Base-by-base conservation (phyloP, 2,888 invertebrate species). In the Axea sp. region DNA sequence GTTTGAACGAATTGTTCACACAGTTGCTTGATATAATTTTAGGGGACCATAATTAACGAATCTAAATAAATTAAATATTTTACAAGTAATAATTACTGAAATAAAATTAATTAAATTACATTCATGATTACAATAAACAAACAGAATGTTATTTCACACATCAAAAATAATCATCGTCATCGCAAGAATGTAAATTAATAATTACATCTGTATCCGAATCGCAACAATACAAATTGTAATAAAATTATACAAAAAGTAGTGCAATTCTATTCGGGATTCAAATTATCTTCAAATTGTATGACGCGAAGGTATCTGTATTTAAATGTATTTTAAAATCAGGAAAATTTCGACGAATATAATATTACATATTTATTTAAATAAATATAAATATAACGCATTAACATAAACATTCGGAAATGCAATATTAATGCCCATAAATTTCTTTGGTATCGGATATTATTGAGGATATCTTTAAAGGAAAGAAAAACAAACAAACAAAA, bases 61-160 rank as follows among this genome's bases (percentile, higher is more conserved):
- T 37, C 9, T 9, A 41, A 55, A 53, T 55, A 19, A 19, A 14
- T 1, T 14, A 22, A 22, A 51, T 0, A 57, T 9, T 31, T 17
- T 12, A 26, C 24, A 19, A 12, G 6, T 15, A 6, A 47, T 19
- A 64, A 51, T 49, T 12, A 49, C 1, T 22, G 8, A 28, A 60
- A 45, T 19, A 0, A 41, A 62, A 49, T 24, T n/a, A 19, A 14
- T 22, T 11, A 12, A 59, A 45, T 37, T 59, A 22, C 59, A 47
- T 49, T 49, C 30, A 41, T 62, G n/a, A 47, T 49, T 41, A 49
- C 49, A 49, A 26, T 14, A 49, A 62, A 59, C 24, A 47, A 62
- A 41, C 14, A 33, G 8, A 39, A 49, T 41, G 17, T 22, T 19
- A 53, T 28, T 17, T 11, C 14, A 14, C 33, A 39, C 47, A 28